Conservation (phyloP, 2,113 vertebrate species). For the Rutilus rutilus region DNA sequence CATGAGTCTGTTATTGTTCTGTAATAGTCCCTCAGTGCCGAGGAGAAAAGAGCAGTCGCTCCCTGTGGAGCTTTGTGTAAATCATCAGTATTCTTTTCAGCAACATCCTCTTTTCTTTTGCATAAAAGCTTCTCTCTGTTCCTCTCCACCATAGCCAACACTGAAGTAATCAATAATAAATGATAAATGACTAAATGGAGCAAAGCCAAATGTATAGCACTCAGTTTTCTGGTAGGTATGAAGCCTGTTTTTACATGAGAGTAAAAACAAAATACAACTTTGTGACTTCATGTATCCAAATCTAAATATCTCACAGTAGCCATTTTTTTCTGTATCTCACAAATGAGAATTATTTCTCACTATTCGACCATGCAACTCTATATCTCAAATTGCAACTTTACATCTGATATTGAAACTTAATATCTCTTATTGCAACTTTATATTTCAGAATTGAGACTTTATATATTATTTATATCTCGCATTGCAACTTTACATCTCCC, state of each 20-base stretch:
- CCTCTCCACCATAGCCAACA: slow-evolving; percentile 1
- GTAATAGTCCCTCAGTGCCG: slow-evolving; percentile 24
- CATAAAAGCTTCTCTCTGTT: slow-evolving; percentile 21
- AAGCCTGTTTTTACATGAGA: neutral
- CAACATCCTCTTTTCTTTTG: slow-evolving; percentile 15
- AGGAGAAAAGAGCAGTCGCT: neutral
- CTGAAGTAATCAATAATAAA: slow-evolving; percentile 25
- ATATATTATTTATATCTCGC: neutral
- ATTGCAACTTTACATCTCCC: neutral
- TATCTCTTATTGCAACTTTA: neutral
- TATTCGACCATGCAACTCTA: neutral
- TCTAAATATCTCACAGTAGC: neutral
- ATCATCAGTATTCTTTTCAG: slow-evolving; percentile 35
- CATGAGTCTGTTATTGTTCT: slow-evolving; percentile 39
- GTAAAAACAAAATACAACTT: neutral
- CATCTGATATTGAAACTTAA: neutral
- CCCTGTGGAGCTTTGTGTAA: slow-evolving; percentile 36
- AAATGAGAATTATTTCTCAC: neutral
- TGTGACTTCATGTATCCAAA: neutral
- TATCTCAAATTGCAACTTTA: neutral
- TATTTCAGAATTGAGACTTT: too few relatives aligned
- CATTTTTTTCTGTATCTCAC: neutral
- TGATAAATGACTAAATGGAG: neutral
- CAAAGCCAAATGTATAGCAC: neutral
- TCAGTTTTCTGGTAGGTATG: neutral